Percentiles rank a stretch among this genome's conserved stretches.
These are phyloP conservation scores for Sarcophilus harrisii DNA, from an alignment of 2,797 vertebrate species.

Conservation along the genomic window DNA sequence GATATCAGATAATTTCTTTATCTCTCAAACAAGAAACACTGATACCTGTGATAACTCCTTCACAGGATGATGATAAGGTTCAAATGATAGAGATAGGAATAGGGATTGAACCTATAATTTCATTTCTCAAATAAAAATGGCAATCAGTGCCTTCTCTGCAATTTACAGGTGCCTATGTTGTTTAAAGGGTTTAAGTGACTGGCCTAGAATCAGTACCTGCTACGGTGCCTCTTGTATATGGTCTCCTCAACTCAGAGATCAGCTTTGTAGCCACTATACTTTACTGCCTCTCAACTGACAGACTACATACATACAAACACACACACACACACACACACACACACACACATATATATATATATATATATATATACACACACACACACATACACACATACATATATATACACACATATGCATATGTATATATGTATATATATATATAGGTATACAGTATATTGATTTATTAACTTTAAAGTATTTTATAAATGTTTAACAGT, in stretches of 20 bases:
- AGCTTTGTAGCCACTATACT: not conserved
- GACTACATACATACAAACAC: not conserved
- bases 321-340: rapidly evolving
- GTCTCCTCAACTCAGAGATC: not conserved
- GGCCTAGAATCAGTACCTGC: not conserved
- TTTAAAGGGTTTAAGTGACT: not conserved
- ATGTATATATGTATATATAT: not conserved
- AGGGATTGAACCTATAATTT: not conserved
- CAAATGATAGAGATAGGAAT: not conserved
- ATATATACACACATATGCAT: not conserved
- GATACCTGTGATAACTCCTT: not conserved
- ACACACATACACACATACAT: not conserved
- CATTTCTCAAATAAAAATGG: not conserved
- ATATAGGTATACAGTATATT: not conserved
- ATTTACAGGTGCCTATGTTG: not conserved
- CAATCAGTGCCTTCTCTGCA: not conserved
- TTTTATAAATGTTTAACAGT: not conserved
- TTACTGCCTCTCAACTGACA: not conserved
- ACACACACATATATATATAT: too few species aligned
- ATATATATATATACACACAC: rapidly evolving
- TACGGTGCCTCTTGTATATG: not conserved
- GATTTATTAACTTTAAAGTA: not conserved
- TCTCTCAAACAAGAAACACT: not conserved
- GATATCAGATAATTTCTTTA: not conserved
- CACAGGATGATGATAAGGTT: not conserved